Evolutionary conservation across 2,113 vertebrate species (phyloP).

Genomic region (Aplodontia rufa): DNA sequence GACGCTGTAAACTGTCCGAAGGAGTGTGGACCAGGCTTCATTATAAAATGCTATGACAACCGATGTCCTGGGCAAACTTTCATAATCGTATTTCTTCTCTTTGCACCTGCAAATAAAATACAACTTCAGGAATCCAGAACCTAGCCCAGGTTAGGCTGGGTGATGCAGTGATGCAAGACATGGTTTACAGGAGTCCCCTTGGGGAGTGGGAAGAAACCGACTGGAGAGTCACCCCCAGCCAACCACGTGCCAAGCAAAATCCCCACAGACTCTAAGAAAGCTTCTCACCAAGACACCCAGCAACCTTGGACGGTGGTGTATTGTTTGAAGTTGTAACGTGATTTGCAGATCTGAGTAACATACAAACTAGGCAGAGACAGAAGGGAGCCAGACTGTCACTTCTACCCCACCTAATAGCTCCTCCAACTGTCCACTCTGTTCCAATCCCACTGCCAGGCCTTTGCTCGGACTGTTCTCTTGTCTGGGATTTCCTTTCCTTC

Average conservation of each 20-base stretch:
- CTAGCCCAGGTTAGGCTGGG: background rate
- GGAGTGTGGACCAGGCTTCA: constrained; percentile 97
- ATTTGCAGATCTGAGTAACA: background rate
- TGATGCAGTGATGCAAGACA: rapidly evolving
- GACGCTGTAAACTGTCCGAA: constrained; percentile 97
- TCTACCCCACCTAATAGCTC: rapidly evolving
- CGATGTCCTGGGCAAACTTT: constrained; percentile 90
- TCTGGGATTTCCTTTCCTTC: background rate
- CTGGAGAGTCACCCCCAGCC: background rate
- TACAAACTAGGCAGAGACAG: background rate
- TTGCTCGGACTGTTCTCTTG: background rate
- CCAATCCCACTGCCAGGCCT: background rate
- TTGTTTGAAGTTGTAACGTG: background rate
- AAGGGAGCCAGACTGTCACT: background rate
- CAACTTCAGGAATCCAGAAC: constrained; percentile 4
- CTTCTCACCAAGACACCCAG: background rate
- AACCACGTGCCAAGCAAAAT: background rate
- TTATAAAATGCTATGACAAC: constrained; percentile 99
- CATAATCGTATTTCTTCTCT: constrained; percentile 92
- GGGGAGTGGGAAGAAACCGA: background rate
- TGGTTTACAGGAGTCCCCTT: background rate
- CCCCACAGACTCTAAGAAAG: background rate
- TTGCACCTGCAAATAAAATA: constrained; percentile 87
- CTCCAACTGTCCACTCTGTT: background rate
- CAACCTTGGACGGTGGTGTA: background rate